A percentile compares a stretch with the other conserved stretches of the same genome.
Conservation (phyloP, 2,113 vertebrate genomes). For the Grammomys surdaster region DNA sequence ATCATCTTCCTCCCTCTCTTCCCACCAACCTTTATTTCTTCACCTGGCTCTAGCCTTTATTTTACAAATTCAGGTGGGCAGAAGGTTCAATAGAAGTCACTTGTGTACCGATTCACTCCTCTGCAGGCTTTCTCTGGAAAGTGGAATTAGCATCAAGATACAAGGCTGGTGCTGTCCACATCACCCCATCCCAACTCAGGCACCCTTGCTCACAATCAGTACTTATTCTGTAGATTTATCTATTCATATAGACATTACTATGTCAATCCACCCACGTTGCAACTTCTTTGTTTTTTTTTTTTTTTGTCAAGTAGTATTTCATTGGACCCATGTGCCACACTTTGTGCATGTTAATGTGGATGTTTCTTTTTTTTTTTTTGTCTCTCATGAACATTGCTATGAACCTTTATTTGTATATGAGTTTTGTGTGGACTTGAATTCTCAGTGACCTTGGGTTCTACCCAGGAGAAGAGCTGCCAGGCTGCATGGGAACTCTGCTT, state of each 20-base stretch:
- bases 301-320: background rate
- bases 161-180: too few relatives aligned
- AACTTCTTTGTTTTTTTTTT: background rate
- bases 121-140: too few relatives aligned
- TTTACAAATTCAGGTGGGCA: too few relatives aligned
- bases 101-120: too few relatives aligned
- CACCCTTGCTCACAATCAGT: fast-evolving
- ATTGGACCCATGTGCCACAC: background rate
- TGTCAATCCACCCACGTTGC: background rate
- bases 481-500: background rate
- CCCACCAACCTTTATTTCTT: too few relatives aligned
- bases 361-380: background rate
- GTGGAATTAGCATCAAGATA: too few relatives aligned
- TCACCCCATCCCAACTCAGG: fast-evolving
- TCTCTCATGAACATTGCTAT: background rate
- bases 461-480: background rate
- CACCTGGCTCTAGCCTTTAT: too few relatives aligned
- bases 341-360: background rate
- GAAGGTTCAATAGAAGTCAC: too few relatives aligned
- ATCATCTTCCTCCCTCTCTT: too few relatives aligned
- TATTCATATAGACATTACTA: background rate
- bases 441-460: background rate
- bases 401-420: background rate
- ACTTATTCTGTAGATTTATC: background rate
- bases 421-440: background rate